Conservation (phyloP, 2,113 vertebrate genomes). For the Boulengeromyrus knoepffleri region DNA sequence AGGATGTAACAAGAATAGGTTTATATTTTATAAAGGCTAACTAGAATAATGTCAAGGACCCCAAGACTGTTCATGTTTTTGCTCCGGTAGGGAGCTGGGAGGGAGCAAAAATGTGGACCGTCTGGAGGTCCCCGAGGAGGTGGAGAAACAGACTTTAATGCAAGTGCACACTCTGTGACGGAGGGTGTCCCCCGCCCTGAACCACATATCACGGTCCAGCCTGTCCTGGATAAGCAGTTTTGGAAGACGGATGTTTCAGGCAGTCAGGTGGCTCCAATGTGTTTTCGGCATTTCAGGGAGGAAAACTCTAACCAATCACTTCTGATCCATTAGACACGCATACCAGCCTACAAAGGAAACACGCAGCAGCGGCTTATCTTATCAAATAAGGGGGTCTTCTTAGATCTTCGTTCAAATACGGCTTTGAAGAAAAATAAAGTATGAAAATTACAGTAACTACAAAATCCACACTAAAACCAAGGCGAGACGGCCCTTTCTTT, state of each 20-base stretch:
- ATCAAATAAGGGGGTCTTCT: background rate
- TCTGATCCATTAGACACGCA: background rate
- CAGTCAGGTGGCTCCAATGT: background rate
- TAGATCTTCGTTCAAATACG: background rate
- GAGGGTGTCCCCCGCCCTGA: background rate
- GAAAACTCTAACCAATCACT: background rate
- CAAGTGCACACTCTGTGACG: background rate
- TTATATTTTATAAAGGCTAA: background rate
- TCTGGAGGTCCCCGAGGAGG: background rate
- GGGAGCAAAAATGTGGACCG: background rate
- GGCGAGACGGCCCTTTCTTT: background rate
- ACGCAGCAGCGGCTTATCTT: background rate
- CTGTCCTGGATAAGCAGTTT: background rate
- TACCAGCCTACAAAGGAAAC: background rate
- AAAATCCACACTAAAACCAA: background rate
- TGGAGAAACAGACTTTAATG: background rate
- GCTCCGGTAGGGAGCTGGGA: background rate
- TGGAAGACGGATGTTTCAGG: background rate
- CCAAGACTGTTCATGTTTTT: background rate
- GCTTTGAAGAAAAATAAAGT: background rate
- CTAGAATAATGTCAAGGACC: background rate
- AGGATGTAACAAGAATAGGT: background rate
- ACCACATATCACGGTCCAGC: background rate
- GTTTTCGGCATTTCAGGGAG: background rate
- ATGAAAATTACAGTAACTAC: background rate